Evolutionary conservation across 2,797 vertebrate species (phyloP).

Genomic region (Muraenolepis orangiensis): DNA sequence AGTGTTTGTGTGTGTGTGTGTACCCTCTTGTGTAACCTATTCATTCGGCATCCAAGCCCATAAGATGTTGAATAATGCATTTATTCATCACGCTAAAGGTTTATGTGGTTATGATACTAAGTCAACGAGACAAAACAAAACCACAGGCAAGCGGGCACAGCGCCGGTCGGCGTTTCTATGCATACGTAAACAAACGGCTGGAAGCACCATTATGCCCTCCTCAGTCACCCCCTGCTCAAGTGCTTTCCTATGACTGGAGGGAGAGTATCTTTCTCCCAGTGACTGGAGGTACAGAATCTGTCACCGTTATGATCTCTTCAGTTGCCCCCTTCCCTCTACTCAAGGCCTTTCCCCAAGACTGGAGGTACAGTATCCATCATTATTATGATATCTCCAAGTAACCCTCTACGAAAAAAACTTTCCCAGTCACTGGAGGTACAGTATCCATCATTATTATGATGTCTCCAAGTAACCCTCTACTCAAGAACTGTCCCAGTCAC

Average conservation of each 20-base stretch:
- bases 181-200: not conserved
- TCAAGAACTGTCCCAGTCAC: too few species aligned
- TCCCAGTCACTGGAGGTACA: too few species aligned
- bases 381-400: too few species aligned
- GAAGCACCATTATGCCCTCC: not conserved
- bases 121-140: not conserved
- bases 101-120: not conserved
- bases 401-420: too few species aligned
- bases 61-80: constrained; percentile 5
- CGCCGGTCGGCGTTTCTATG: not conserved
- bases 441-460: too few species aligned
- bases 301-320: too few species aligned
- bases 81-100: constrained; percentile 1
- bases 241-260: not conserved
- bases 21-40: not conserved
- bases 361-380: too few species aligned
- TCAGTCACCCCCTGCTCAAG: not conserved
- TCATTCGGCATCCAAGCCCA: not conserved
- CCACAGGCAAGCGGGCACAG: not conserved
- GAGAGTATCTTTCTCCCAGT: too few species aligned
- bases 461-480: too few species aligned
- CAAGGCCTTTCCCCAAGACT: too few species aligned
- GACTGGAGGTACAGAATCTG: too few species aligned
- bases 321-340: too few species aligned
- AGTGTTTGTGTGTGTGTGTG: not conserved